Base-by-base conservation (phyloP, 2,797 vertebrate genomes). In the Hafferia zeledoni region DNA sequence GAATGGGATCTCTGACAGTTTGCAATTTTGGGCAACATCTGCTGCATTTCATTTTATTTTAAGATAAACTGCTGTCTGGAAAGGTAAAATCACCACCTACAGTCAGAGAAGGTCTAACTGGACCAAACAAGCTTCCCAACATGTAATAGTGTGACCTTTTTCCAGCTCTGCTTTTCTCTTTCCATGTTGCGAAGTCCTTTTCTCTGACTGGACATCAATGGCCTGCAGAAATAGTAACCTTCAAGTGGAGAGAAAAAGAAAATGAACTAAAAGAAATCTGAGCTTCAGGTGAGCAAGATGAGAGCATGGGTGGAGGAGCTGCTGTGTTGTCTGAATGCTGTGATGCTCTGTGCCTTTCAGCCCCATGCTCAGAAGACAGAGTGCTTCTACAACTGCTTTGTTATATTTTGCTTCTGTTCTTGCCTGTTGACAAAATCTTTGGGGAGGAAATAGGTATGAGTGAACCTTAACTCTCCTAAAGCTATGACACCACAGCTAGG, bases 31-130 rank as follows among this genome's bases (percentile, higher is more conserved):
- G 41, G 57, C 71, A 59, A 65, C 31, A 57, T 72, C 82, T 92
- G 53, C 71, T 89, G n/a, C 52, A 47, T 87, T 89, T 76, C 50
- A 52, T 87, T 91, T 88, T 83, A 61, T 75, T 91, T 83, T 57
- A 75, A 75, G 82, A 20, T 81, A 71, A 91, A 61, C 61, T 72
- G 39, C 65, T 81, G 35, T 76, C 72, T 94, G 55, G 61, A 81
- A 82, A 64, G 44, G 50, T 95, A 72, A 68, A 93, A 67, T 78
- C 15, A 28, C 41, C 41, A 90, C 60, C 67, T 75, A 47, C 69
- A 59, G 65, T 52, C 84, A 83, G 39, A 72, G 53, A 23, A 57
- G 44, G 44, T 59, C 61, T 89, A 64, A 75, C 43, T 69, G 84
- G 76, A 71, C 55, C 68, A 75, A 83, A 63, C n/a, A 55, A 83